These are phyloP conservation scores for Taxidea taxus DNA, from an alignment of 2,113 vertebrate genomes.

Conservation along the genomic window DNA sequence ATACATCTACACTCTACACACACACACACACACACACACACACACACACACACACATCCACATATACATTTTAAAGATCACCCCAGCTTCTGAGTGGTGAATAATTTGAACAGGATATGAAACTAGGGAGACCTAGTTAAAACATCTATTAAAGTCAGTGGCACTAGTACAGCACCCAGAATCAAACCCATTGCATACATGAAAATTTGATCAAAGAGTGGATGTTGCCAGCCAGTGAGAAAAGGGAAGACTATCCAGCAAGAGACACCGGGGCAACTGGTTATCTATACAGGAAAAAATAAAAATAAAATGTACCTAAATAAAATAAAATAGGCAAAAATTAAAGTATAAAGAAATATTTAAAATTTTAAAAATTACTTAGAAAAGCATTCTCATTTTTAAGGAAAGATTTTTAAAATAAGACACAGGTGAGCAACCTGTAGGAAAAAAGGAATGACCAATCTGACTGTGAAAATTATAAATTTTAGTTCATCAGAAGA, in stretches of 20 bases:
- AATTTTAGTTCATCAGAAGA: neutral
- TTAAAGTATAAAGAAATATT: neutral
- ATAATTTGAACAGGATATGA: neutral
- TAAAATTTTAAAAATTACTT: neutral
- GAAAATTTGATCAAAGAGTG: neutral
- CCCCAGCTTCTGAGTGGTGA: neutral
- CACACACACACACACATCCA: neutral
- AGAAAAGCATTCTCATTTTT: neutral
- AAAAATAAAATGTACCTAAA: neutral
- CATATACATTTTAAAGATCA: neutral
- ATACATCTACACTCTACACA: rapidly evolving
- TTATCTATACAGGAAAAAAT: neutral
- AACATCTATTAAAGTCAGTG: neutral
- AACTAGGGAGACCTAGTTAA: neutral
- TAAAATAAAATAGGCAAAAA: neutral
- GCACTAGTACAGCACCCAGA: neutral
- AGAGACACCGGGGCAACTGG: neutral
- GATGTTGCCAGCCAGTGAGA: neutral
- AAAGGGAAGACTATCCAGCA: neutral
- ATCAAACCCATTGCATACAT: neutral
- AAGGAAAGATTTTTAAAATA: neutral
- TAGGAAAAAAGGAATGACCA: neutral
- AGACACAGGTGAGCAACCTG: neutral
- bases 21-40: neutral
- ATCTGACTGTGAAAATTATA: neutral